Evolutionary conservation across 2,113 vertebrate species (phyloP).

Genomic region (Conger conger): DNA sequence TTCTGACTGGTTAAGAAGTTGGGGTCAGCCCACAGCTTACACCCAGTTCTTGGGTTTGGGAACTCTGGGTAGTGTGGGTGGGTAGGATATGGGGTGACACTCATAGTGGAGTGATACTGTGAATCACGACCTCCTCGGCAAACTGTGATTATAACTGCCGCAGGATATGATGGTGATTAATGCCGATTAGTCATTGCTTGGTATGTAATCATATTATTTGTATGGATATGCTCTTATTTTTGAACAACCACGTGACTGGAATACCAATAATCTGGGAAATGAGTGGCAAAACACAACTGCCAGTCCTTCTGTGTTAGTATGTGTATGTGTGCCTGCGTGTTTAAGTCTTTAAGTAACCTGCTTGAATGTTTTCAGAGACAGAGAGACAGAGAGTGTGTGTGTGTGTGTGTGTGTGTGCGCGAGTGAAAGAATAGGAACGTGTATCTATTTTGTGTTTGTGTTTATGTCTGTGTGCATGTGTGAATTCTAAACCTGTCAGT

Average conservation of each 20-base stretch:
- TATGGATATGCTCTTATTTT: background rate
- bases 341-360: too few relatives aligned
- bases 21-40: too few relatives aligned
- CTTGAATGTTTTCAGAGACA: too few relatives aligned
- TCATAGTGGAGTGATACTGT: background rate
- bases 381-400: too few relatives aligned
- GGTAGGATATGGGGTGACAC: too few relatives aligned
- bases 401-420: background rate
- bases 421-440: too few relatives aligned
- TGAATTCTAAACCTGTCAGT: background rate
- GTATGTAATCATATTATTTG: background rate
- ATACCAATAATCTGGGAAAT: background rate
- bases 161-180: background rate
- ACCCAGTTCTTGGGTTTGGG: too few relatives aligned
- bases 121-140: background rate
- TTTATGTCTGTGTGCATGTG: too few relatives aligned
- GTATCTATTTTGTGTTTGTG: too few relatives aligned
- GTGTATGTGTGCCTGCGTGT: background rate
- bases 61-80: too few relatives aligned
- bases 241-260: background rate
- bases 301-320: background rate
- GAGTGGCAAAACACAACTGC: background rate
- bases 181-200: background rate
- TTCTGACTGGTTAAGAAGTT: too few relatives aligned
- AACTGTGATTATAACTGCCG: background rate